These are phyloP conservation scores for Raillietiella orientalis DNA, from an alignment of 2,888 invertebrate species.

Conservation along the genomic window DNA sequence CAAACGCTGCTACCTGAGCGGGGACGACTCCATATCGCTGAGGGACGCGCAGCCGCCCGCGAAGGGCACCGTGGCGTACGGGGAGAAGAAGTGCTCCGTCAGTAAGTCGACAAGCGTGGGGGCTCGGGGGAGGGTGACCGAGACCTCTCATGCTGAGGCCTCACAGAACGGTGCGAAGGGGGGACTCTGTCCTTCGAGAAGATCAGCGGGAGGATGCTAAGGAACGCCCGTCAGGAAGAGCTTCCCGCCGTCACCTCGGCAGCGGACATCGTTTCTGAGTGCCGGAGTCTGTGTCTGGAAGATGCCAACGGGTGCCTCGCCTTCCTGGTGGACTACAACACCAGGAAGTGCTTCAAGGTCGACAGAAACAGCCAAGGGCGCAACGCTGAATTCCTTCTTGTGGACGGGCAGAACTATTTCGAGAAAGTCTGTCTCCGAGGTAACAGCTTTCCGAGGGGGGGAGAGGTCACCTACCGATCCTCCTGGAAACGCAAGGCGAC, in stretches of 20 bases:
- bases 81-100: conserved; percentile 14
- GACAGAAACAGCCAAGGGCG: conserved; percentile 15
- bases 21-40: conserved; percentile 14
- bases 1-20: conserved; percentile 15
- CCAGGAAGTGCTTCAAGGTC: conserved; percentile 14
- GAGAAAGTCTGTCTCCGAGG: conserved; percentile 16
- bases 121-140: too few relatives aligned
- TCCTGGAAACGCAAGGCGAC: too few relatives aligned
- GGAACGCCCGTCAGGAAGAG: conserved; percentile 13
- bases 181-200: conserved; percentile 16
- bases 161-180: conserved; percentile 13
- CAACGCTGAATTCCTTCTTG: conserved; percentile 11
- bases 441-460: too few relatives aligned
- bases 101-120: too few relatives aligned
- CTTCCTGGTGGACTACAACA: conserved; percentile 14
- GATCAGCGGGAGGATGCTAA: conserved; percentile 13
- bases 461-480: too few relatives aligned
- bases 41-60: conserved; percentile 10
- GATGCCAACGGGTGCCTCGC: conserved; percentile 15
- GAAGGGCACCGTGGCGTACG: conserved; percentile 10
- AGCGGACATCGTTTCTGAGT: conserved; percentile 7
- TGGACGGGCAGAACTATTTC: conserved; percentile 15
- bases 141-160: too few relatives aligned
- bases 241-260: conserved; percentile 11
- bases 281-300: conserved; percentile 11